Base-by-base conservation (phyloP, 2,113 vertebrate species). In the Phrynosoma blainvillii region DNA sequence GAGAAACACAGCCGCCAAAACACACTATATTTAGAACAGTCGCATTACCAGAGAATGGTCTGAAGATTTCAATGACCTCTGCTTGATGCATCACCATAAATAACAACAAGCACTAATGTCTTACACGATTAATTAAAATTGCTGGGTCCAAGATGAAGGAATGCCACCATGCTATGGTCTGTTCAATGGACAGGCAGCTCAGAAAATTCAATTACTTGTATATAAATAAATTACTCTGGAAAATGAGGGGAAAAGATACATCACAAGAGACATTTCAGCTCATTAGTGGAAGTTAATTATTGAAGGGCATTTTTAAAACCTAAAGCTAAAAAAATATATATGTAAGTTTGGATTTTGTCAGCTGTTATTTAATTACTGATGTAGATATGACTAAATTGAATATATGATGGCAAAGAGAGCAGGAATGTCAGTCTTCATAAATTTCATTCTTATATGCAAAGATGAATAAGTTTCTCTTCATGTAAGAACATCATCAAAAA, bases 241-340 rank as follows among this genome's bases (percentile, higher is more conserved):
- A 95, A 85, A 66, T 16, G 47, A 77, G 84, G 94, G 81, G 80
- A 82, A 79, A 76, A 90, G 90, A 93, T 83, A 89, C 92, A 85
- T 85, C 90, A 85, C 79, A 84, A 30, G 10, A 90, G 66, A 79
- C 1, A 32, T 88, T 79, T 91, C 56, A 90, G 84, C 88, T 86
- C 76, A 80, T 94, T 93, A 95, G 83, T 71, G 90, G 84, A 95
- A 90, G 83, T 94, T 89, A 94, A 93, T 95, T 92, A 93, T 92
- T 93, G 83, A 92, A 87, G 82, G 87, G 52, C 73, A 20, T 84
- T 93, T 93, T 85, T 42, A 80, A 27, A 89, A 93, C 90, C 82
- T 42, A 68, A 82, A 79, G 52, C 85, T 88, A 62, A 89, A 80
- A 80, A 89, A 80, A 62, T 66, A 81, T 66, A 81, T 32, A 16